Conservation (phyloP, 2,888 invertebrate species). For the Antitype chi region DNA sequence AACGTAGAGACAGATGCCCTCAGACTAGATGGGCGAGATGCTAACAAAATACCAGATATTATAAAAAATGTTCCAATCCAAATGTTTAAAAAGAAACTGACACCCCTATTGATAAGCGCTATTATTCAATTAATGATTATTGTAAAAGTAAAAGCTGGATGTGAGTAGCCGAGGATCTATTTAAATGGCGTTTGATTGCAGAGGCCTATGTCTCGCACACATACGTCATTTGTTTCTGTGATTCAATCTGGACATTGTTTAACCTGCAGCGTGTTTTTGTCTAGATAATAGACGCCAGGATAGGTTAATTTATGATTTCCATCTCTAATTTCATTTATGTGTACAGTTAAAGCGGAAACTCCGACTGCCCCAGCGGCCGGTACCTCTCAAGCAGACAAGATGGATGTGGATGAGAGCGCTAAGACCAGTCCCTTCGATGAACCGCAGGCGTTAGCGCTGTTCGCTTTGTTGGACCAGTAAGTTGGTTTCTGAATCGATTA, state of each 20-base stretch:
- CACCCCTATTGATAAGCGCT: too few relatives aligned
- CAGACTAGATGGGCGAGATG: not conserved
- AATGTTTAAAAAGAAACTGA: too few relatives aligned
- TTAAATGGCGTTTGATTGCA: not conserved
- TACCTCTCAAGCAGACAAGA: conserved; percentile 74
- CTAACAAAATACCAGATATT: too few relatives aligned
- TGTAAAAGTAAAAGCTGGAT: not conserved
- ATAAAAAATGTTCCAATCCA: too few relatives aligned
- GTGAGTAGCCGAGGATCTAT: too few relatives aligned
- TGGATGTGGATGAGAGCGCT: conserved; percentile 80
- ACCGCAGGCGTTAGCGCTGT: conserved; percentile 85
- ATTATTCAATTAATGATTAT: too few relatives aligned
- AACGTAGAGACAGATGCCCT: not conserved
- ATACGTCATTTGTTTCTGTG: not conserved
- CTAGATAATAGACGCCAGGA: not conserved
- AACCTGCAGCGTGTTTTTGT: not conserved
- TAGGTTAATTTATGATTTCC: not conserved
- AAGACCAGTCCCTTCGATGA: conserved; percentile 79
- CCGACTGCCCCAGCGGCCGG: conserved; percentile 68
- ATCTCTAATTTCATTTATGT: not conserved
- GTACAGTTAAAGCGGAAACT: conserved; percentile 69
- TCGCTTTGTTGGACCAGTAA: conserved; percentile 87
- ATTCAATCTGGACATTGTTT: not conserved
- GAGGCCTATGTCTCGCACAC: not conserved
- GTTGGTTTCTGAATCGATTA: conserved; percentile 56